Conservation (phyloP, 2,888 invertebrate genomes). For the Ashinkailepas kermadecensis region DNA sequence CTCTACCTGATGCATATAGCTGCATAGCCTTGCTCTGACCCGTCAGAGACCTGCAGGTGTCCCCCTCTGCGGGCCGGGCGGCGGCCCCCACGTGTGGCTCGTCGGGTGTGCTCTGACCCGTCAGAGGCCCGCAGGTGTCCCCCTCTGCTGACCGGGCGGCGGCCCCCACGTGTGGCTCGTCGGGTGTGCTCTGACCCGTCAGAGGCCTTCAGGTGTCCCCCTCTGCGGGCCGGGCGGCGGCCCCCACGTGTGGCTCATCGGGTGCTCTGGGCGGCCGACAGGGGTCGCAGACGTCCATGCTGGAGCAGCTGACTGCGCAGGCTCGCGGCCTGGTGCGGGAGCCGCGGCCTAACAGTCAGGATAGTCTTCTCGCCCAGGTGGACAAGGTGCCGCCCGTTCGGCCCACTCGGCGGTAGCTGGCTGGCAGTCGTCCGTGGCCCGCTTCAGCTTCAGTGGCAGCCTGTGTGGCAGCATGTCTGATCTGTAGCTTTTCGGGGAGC, state of each 20-base stretch:
- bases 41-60: background rate
- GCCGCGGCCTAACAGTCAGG: conserved; percentile 84
- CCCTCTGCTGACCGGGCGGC: background rate
- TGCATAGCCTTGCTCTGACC: background rate
- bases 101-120: background rate
- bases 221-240: background rate
- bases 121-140: background rate
- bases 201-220: background rate
- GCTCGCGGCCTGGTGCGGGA: conserved; percentile 82
- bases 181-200: background rate
- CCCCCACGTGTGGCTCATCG: conserved; percentile 48
- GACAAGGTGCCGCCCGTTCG: conserved; percentile 31
- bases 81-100: background rate
- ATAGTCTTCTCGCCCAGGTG: conserved; percentile 40
- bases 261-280: conserved; percentile 49
- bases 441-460: background rate
- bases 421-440: background rate
- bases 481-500: too few relatives aligned
- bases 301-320: conserved; percentile 79
- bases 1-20: too few relatives aligned
- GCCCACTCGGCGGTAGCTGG: too few relatives aligned
- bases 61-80: background rate
- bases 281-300: conserved; percentile 71
- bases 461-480: too few relatives aligned
- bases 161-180: conserved; percentile 45